A percentile compares a stretch with the other conserved stretches of the same genome.
phyloP scores from a whole-genome alignment of 2,797 vertebrate species.

The Lerista edwardsae region DNA sequence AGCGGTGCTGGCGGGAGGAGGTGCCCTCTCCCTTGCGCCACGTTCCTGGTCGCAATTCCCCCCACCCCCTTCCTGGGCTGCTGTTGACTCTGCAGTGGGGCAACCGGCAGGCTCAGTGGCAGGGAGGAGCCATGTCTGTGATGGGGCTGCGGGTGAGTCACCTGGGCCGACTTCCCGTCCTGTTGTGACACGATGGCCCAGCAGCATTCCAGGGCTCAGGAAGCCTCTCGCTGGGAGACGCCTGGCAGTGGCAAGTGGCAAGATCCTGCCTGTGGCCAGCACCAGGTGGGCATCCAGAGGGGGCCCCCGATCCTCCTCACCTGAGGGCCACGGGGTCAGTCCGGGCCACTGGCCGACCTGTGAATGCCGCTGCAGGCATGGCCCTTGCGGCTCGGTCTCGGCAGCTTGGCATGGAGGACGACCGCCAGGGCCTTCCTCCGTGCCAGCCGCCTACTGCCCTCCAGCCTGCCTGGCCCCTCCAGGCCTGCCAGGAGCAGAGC shows the following conservation, averaged over 20 bases:
- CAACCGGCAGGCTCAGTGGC: not conserved
- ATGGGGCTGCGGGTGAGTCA: not conserved
- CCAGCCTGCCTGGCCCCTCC: not conserved
- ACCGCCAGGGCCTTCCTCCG: not conserved
- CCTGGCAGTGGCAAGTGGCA: not conserved
- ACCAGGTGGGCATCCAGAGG: too few relatives aligned
- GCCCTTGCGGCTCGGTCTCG: too few relatives aligned
- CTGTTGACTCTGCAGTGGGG: not conserved
- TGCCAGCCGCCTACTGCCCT: not conserved
- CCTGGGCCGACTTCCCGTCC: not conserved
- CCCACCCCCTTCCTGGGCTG: too few relatives aligned
- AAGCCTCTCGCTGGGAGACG: slow-evolving; percentile 52
- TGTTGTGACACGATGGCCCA: slow-evolving; percentile 51
- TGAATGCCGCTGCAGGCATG: not conserved
- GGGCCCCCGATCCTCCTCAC: too few relatives aligned
- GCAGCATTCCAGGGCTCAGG: slow-evolving; percentile 65
- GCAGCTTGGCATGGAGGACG: not conserved
- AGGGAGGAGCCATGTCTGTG: too few relatives aligned
- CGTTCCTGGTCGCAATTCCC: not conserved
- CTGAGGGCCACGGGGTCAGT: too few relatives aligned
- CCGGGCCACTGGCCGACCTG: not conserved
- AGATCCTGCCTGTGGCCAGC: too few relatives aligned
- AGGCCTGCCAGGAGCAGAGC: slow-evolving; percentile 22
- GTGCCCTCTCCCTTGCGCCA: too few relatives aligned
- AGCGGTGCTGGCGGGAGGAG: not conserved